Evolutionary conservation across 1,140 invertebrate species (phyloP), one percentile per base, ranked within the genome.

Genomic region (Camponotus floridanus): DNA sequence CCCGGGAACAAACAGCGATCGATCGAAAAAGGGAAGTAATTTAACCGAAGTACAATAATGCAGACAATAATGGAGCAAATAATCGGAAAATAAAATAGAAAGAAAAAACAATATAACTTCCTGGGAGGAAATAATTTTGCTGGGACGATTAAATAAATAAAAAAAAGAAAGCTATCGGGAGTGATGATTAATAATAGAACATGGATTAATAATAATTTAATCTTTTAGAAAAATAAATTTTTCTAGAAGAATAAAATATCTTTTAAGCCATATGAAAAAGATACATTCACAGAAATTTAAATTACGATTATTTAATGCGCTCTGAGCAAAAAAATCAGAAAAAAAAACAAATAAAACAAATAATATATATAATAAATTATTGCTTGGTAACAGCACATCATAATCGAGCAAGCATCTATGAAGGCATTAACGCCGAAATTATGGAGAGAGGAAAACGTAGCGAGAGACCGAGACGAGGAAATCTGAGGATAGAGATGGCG

Each of bases 51-150:
- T 36, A 70, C 76, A 85, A 78, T 61, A 85, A 85, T 59, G n/a
- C 15, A n/a, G 9, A 31, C 39, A 76, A 71, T 86, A 87, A 83
- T 39, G 42, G 39, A n/a, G 39, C 45, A 86, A 86, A 67, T 36
- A 18, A 48, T 9, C 31, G 15, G 21, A 13, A 55, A 57, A 26
- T 42, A 80, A n/a, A 78, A 64, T 21, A 61, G 3, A 26, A 13
- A 33, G 0, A 62, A 76, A 61, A 57, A 31, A 62, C 31, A n/a
- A 11, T 11, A 33, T 15, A 13, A 59, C 36, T 76, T 2, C 48
- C 48, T 18, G 48, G 6, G 18, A 51, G 33, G 36, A 39, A 39
- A 39, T 39, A 39, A 39, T 39, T 39, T 39, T 39, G 36, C 36
- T 39, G 36, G 3, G 36, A 39, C 6, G 36, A 39, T 39, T 39